Conservation (phyloP, 1,140 invertebrate species). For the Ceratina australensis region DNA sequence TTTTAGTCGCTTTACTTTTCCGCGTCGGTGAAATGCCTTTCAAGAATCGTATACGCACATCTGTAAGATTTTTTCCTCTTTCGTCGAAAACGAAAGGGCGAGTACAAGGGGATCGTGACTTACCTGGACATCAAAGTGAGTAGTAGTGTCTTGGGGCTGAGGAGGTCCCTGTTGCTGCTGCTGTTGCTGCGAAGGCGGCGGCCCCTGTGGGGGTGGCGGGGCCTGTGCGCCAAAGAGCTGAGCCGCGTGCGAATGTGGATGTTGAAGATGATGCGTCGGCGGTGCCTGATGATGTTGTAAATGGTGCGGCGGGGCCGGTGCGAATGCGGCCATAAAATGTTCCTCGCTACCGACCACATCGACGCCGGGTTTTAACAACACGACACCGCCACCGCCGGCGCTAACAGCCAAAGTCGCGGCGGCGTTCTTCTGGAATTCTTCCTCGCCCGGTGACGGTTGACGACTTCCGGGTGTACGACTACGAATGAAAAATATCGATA, state of each 20-base stretch:
- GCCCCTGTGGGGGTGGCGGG: slow-evolving; percentile 76
- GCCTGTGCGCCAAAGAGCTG: slow-evolving; percentile 79
- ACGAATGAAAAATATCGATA: slow-evolving; percentile 67
- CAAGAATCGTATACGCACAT: too few species aligned
- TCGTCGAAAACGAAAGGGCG: not conserved
- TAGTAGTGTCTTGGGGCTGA: slow-evolving; percentile 76
- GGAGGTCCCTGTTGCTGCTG: slow-evolving; percentile 83
- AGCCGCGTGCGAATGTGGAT: slow-evolving; percentile 77
- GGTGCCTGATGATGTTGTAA: slow-evolving; percentile 79
- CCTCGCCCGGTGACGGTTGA: slow-evolving; percentile 93
- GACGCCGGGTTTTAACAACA: slow-evolving; percentile 79
- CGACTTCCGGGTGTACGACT: slow-evolving; percentile 93
- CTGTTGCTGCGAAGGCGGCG: slow-evolving; percentile 79
- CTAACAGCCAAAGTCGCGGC: slow-evolving; percentile 78
- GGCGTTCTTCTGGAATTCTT: slow-evolving; percentile 85
- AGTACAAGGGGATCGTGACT: slow-evolving; percentile 52
- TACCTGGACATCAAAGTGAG: slow-evolving; percentile 81
- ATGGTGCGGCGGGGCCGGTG: slow-evolving; percentile 81
- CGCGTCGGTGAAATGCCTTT: too few species aligned
- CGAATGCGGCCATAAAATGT: slow-evolving; percentile 80
- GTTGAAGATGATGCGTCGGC: slow-evolving; percentile 78
- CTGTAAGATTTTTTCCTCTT: not conserved
- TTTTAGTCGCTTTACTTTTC: not conserved
- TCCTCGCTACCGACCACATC: slow-evolving; percentile 81
- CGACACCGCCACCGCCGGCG: slow-evolving; percentile 75